Evolutionary conservation across 2,113 vertebrate species (phyloP), one percentile per base, ranked within the genome.

Genomic region (Stictonetta naevosa): DNA sequence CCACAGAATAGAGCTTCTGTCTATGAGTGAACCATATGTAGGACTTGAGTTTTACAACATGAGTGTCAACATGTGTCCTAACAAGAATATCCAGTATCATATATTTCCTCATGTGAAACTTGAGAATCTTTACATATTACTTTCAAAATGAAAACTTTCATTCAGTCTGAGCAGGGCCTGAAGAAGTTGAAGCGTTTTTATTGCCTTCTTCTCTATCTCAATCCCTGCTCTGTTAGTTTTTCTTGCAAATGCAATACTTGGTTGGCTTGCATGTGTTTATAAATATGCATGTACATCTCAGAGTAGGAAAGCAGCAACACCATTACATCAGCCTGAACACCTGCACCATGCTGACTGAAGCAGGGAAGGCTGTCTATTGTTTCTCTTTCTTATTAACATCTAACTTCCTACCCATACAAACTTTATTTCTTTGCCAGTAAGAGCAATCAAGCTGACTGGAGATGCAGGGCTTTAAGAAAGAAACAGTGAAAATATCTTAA

Each of bases 291-390:
- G 74, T 83, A 85, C 77, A 71, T 42, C 29, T 81, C 23, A 3
- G 73, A 93, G 53, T 2, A 89, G 62, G 71, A 77, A 87, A 92
- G 53, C 66, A 91, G 86, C 67, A 93, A 66, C 68, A 89, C 56
- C 66, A 87, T 95, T 92, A 84, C 92, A 85, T 97, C 93, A 97
- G 78, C 88, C 62, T 89, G 71, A 82, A 93, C 88, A 95, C 93
- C 93, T 92, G 93, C 72, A 90, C 50, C 59, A 21, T n/a, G 38
- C 36, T 74, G 86, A 95, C 67, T 91, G 67, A 89, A 88, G 82
- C 78, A 55, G 26, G 78, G 73, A 86, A 72, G 31, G 78, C 53
- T 0, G 5, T 44, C 77, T 92, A n/a, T 67, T 93, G 83, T 94
- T 93, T 82, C 79, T 74, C 46, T 20, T 76, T 78, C 82, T 93